A percentile compares a stretch with the other conserved stretches of the same genome.
Evolutionary conservation across 1,140 invertebrate species (phyloP).

Genomic region (Odontomachus brunneus): DNA sequence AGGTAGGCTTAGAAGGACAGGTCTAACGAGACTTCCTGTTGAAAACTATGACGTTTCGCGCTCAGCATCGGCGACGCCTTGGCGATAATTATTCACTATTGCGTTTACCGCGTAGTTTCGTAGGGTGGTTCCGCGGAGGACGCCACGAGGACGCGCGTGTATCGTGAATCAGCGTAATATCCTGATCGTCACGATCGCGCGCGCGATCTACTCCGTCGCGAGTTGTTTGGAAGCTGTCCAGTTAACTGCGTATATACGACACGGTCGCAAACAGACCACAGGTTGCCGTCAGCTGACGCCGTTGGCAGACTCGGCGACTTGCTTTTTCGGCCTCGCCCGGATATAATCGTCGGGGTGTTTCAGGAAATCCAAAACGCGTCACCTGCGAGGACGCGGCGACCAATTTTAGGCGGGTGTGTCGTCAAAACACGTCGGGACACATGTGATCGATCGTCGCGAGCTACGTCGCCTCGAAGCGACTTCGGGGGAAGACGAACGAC

Average conservation of each 20-base stretch:
- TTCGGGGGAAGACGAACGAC: not conserved
- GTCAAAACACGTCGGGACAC: constrained; percentile 1
- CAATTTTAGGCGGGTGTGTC: not conserved
- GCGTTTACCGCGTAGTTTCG: not conserved
- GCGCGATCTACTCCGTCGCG: not conserved
- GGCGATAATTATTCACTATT: no score
- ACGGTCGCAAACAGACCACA: constrained; percentile 41
- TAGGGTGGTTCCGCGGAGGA: not conserved
- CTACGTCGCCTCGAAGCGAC: not conserved
- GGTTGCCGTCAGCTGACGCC: constrained; percentile 54
- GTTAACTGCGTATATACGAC: not conserved
- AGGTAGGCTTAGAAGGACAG: no score
- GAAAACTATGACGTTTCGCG: no score
- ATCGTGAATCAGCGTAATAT: constrained; percentile 57
- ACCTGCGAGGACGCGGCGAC: not conserved
- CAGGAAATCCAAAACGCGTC: constrained; percentile 11
- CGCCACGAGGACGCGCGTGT: no score
- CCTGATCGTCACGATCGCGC: constrained; percentile 29
- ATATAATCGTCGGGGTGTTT: constrained; percentile 33
- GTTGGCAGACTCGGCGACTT: constrained; percentile 29
- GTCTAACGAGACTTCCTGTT: no score
- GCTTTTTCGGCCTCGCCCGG: constrained; percentile 3
- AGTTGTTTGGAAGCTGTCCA: constrained; percentile 50
- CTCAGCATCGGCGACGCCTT: no score
- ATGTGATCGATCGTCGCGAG: not conserved